Conservation (phyloP, 2,797 vertebrate genomes). For the Sebastes diploproa region DNA sequence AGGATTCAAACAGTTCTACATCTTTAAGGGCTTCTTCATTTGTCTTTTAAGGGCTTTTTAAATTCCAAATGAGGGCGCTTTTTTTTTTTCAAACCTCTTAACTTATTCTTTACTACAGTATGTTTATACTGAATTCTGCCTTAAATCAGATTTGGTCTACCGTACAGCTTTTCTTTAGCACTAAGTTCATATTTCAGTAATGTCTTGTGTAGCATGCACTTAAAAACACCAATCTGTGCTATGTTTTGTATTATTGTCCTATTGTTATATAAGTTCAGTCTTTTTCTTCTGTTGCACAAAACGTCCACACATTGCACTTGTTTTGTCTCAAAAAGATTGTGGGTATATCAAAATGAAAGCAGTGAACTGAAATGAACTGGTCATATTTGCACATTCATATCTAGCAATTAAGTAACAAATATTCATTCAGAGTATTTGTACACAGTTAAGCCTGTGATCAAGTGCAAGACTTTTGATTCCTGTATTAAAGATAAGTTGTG, state of each 20-base stretch:
- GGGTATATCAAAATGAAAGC: constrained; percentile 47
- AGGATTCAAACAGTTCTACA: constrained; percentile 17
- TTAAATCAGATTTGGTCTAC: constrained; percentile 62
- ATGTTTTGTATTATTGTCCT: constrained; percentile 57
- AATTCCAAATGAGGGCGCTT: constrained; percentile 46
- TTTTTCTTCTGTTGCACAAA: constrained; percentile 80
- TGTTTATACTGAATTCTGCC: constrained; percentile 64
- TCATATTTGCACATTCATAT: constrained; percentile 66
- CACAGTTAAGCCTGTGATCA: constrained; percentile 24
- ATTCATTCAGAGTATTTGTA: constrained; percentile 24
- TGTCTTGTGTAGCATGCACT: constrained; percentile 75
- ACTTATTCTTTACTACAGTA: constrained; percentile 58
- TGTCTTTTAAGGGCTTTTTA: constrained; percentile 31
- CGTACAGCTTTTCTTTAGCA: constrained; percentile 63
- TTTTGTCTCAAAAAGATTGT: constrained; percentile 48
- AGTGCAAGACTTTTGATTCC: background rate
- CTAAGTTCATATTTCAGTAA: constrained; percentile 69
- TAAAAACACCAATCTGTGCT: constrained; percentile 66
- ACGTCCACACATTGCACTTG: constrained; percentile 79
- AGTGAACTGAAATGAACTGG: constrained; percentile 37
- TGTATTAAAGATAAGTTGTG: background rate
- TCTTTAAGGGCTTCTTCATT: constrained; percentile 29
- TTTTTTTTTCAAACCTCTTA: constrained; percentile 42
- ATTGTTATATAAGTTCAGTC: constrained; percentile 44
- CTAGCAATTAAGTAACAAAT: constrained; percentile 33